Evolutionary conservation across 2,797 vertebrate genomes (phyloP).

Genomic region (Rhinoraja longicauda): DNA sequence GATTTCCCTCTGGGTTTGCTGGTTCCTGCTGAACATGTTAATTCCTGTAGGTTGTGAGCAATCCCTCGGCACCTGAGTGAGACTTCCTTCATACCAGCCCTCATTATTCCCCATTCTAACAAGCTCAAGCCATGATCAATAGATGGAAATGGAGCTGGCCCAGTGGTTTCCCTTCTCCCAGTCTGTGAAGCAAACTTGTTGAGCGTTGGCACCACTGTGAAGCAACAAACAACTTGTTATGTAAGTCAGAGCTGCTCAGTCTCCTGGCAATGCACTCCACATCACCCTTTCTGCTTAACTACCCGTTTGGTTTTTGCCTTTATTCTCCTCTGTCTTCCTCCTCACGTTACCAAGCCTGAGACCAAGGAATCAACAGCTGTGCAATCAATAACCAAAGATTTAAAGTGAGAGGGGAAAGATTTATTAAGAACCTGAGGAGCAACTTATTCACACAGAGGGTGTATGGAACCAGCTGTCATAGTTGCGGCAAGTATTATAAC

Average conservation of each 20-base stretch:
- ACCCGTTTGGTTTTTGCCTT: background rate
- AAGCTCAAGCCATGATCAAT: background rate
- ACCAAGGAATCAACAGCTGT: background rate
- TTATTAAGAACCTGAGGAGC: no score
- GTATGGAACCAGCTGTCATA: no score
- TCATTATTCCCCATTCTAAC: background rate
- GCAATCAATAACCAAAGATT: background rate
- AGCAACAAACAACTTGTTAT: background rate
- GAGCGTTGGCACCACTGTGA: background rate
- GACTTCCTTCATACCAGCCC: background rate
- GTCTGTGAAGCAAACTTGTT: background rate
- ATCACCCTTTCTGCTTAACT: background rate
- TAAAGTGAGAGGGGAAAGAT: background rate
- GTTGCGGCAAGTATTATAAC: no score
- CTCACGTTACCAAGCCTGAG: background rate
- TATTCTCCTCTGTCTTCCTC: background rate
- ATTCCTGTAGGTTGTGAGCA: background rate
- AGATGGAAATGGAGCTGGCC: background rate
- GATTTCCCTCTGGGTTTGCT: background rate
- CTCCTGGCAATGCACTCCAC: background rate
- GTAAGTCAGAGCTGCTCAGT: background rate
- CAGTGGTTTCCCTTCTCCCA: background rate
- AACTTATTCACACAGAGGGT: no score
- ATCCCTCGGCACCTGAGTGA: background rate
- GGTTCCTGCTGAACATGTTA: background rate